Conservation (phyloP, 1,140 invertebrate species). For the Micrasema longulum region DNA sequence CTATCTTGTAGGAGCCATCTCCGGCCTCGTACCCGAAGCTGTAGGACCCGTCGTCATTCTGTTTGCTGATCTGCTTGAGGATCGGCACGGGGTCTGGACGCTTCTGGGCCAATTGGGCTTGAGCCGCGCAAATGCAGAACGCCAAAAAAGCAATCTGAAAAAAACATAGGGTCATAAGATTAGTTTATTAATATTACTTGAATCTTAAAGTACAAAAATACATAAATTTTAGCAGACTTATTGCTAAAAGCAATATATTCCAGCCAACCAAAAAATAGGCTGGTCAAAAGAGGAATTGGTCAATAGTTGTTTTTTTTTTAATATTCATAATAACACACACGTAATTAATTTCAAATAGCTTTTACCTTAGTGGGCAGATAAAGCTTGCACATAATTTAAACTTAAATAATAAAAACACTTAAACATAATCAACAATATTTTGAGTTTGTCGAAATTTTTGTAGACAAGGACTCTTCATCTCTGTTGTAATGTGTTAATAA, state of each 20-base stretch:
- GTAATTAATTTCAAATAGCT: background rate
- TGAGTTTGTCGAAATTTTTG: too few species aligned
- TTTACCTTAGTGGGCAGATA: background rate
- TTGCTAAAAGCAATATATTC: too few species aligned
- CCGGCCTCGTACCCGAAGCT: constrained; percentile 90
- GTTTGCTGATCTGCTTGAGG: constrained; percentile 78
- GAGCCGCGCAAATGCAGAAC: constrained; percentile 4
- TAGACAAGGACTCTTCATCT: too few species aligned
- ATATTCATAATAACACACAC: background rate
- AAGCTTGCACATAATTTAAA: background rate
- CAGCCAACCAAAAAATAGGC: too few species aligned
- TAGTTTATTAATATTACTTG: too few species aligned
- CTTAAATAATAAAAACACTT: background rate
- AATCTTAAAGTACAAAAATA: too few species aligned
- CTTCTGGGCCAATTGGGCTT: constrained; percentile 55
- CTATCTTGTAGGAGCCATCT: constrained; percentile 93
- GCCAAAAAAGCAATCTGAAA: constrained; percentile 42
- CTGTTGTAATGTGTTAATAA: too few species aligned
- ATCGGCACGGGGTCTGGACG: constrained; percentile 75
- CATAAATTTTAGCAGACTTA: too few species aligned
- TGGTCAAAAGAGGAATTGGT: too few species aligned
- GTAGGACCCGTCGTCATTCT: constrained; percentile 88
- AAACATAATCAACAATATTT: too few species aligned
- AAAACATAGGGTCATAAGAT: constrained; percentile 17
- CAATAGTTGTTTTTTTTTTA: background rate